Base-by-base conservation (phyloP, 2,113 vertebrate species). In the Sorex araneus region DNA sequence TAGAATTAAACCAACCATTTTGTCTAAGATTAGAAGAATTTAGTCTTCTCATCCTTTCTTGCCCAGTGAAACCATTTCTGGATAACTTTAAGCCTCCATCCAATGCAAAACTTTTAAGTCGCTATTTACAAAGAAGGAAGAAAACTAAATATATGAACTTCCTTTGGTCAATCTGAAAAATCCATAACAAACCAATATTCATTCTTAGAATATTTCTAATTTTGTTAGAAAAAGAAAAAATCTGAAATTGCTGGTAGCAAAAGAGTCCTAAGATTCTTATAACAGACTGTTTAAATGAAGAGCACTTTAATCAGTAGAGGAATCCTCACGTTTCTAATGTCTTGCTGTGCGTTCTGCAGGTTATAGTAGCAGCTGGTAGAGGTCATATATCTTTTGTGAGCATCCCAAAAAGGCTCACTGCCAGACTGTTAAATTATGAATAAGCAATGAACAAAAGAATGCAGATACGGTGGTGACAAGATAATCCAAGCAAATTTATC, bases 401-500 rank as follows among this genome's bases (percentile, higher is more conserved):
- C 97, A 98, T 98, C 98, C 98, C 98, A 98, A 98, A 98, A 98
- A 98, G 98, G 98, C 98, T 98, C 98, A 98, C 98, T 98, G 98
- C 98, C 98, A 98, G 98, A 98, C 98, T 98, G 98, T 98, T 98
- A 98, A 98, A 98, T 98, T 98, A 98, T 98, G 98, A 98, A 98
- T 98, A 98, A 98, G 98, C 97, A 98, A 98, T 98, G 98, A 98
- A 98, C 98, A 98, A 98, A 98, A 98, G 98, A 98, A 98, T 98
- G 98, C 98, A 98, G 98, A 98, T 98, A 98, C 98, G 97, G 98
- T 98, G 98, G 98, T 98, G 98, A 98, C 98, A 98, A 98, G 98
- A 98, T 98, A 98, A 98, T 98, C 98, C 98, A 98, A 98, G 98
- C 98, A 98, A 98, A 98, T 98, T 98, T 98, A 98, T 98, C 98